Evolutionary conservation across 2,888 invertebrate species (phyloP), one percentile per base, ranked within the genome.

Genomic region (Busseola fusca): DNA sequence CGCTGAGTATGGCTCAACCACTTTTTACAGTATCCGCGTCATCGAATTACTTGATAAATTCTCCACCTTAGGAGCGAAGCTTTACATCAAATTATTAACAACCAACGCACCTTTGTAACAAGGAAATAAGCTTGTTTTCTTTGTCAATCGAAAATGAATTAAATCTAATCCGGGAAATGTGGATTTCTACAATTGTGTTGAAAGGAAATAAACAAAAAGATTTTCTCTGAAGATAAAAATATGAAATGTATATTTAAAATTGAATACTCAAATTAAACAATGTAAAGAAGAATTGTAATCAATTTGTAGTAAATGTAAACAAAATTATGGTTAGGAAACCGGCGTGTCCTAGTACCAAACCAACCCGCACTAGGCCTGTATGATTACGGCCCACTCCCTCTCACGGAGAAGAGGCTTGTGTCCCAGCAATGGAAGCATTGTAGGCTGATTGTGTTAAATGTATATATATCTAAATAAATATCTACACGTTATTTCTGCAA

Each of bases 1-100:
- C 85, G 88, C 88, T 84, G 89, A 89, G 69, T 45, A 76, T 59
- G 59, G 59, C 59, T 76, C 52, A 76, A 87, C 86, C 87, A 86
- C 78, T 90, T 89, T 90, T 89, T 89, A 89, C 87, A 84, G 82
- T 86, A 87, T 87, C 82, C 86, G 84, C 86, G 84, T 90, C 89
- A 86, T 87, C 85, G 86, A 87, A 86, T 88, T 87, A 89, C 86
- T 88, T 86, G 86, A 83, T 79, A 78, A 76, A 76, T 70, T 74
- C 48, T 50, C 58, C 74, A 84, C 76, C 76, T 85, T 80, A 81
- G 56, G 59, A 76, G 50, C 12, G 64, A 60, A 71, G 25, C 34
- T 34, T 58, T 52, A 52, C 64, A 30, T 27, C 30, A 16, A 72
- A 63, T 67, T 70, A 78, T 71, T 74, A 83, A 62, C 65, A 75